Conservation (phyloP, 2,113 vertebrate genomes). For the Gallinago undulata region DNA sequence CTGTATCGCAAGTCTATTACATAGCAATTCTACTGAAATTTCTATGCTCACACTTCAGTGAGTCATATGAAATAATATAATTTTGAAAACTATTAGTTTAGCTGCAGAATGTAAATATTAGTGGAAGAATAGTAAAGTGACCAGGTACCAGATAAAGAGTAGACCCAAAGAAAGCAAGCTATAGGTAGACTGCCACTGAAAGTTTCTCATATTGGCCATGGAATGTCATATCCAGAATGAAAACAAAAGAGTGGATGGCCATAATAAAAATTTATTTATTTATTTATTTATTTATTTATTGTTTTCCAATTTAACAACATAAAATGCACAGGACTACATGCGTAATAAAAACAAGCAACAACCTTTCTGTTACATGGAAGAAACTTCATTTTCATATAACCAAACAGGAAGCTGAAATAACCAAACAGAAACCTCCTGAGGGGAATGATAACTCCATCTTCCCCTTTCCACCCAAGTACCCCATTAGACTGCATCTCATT, state of each 20-base stretch:
- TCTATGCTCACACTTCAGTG: background rate
- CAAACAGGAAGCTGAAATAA: background rate
- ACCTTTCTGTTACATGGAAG: background rate
- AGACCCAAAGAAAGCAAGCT: background rate
- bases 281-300: no score
- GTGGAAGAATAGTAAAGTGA: background rate
- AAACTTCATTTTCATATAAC: background rate
- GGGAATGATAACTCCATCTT: background rate
- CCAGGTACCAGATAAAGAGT: background rate
- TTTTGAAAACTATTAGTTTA: background rate
- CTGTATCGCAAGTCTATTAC: background rate
- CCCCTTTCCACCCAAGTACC: background rate
- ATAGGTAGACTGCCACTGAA: background rate
- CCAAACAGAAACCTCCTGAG: background rate
- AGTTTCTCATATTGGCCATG: background rate
- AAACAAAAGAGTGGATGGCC: no score
- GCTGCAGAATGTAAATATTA: background rate
- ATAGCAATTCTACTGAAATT: background rate
- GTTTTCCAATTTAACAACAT: background rate
- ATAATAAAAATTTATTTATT: background rate
- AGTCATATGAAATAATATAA: background rate
- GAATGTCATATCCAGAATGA: background rate
- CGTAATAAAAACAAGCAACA: background rate
- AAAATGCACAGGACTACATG: background rate
- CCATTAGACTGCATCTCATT: background rate